Base-by-base conservation (phyloP, 2,888 invertebrate genomes). In the Antheraea yamamai region DNA sequence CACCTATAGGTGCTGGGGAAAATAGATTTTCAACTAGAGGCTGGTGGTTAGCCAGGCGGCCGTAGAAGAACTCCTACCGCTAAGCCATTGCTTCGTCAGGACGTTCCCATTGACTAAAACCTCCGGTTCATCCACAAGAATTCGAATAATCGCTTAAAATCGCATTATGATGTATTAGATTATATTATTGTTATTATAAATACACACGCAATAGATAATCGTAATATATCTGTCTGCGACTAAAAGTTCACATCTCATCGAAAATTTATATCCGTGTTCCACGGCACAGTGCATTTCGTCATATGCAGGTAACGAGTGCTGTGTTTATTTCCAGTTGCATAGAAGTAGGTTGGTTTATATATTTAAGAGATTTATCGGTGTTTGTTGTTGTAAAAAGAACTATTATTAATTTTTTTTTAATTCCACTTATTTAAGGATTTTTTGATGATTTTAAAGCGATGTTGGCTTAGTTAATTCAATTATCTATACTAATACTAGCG, bases 261-360 rank as follows among this genome's bases (percentile, higher is more conserved):
- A 52, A 71, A 77, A 78, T 77, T 76, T 77, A 77, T 78, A 76
- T 77, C 73, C 74, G 68, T 73, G 70, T 58, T 73, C 68, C n/a
- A 73, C 52, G 77, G 73, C 75, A 76, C 55, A 68, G 26, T 75
- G 73, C 47, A 75, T 75, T 75, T 75, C 75, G 73, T 73, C 68
- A 73, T 70, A 47, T 39, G 73, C 70, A 73, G 73, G 64, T 74
- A 74, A 61, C 61, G 55, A 18, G 61, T 51, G 74, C 51, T 58
- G 74, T 64, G 74, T 75, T 75, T 75, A 75, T 75, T 75, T 47
- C 72, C 58, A 74, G 74, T 68, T 75, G 71, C 68, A 73, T 73
- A 73, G 75, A 73, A 75, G 73, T 75, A 47, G 75, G 73, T 75
- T 73, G 73, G 75, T 75, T 75, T 75, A 75, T 70, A 51, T 30